Evolutionary conservation across 2,797 vertebrate genomes (phyloP).

Genomic region (Ispidina picta): DNA sequence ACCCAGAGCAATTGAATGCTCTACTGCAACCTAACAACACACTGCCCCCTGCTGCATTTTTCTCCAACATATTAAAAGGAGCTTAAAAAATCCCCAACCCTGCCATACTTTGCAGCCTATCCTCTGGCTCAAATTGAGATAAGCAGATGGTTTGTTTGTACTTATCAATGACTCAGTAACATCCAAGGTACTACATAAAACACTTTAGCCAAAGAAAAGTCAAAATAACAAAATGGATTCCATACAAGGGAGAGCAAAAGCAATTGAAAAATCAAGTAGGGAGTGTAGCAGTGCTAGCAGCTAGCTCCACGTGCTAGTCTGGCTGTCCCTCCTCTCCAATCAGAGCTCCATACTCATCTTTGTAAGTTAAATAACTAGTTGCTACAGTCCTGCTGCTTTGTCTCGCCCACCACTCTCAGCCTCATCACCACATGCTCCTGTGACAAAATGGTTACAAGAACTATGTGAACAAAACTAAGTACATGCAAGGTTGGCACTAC

Average conservation of each 20-base stretch:
- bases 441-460: neutral
- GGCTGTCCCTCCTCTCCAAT: neutral
- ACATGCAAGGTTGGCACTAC: neutral
- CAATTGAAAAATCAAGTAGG: constrained; percentile 21
- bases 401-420: neutral
- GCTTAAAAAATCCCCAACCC: neutral
- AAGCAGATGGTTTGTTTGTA: constrained; percentile 61
- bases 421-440: neutral
- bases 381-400: neutral
- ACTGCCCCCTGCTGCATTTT: constrained; percentile 75
- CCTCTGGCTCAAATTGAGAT: constrained; percentile 48
- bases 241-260: neutral
- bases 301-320: neutral
- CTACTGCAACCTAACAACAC: constrained; percentile 65
- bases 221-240: constrained; percentile 54
- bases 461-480: neutral
- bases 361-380: neutral
- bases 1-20: constrained; percentile 11
- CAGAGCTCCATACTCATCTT: neutral
- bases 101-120: neutral
- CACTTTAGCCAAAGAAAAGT: constrained; percentile 31
- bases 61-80: constrained; percentile 2
- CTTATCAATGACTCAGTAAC: constrained; percentile 54
- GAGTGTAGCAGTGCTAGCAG: neutral
- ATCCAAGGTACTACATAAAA: constrained; percentile 49